A percentile compares a stretch with the other conserved stretches of the same genome.
These are phyloP conservation scores for Gambusia affinis DNA, from an alignment of 2,113 vertebrate species.

Conservation along the genomic window DNA sequence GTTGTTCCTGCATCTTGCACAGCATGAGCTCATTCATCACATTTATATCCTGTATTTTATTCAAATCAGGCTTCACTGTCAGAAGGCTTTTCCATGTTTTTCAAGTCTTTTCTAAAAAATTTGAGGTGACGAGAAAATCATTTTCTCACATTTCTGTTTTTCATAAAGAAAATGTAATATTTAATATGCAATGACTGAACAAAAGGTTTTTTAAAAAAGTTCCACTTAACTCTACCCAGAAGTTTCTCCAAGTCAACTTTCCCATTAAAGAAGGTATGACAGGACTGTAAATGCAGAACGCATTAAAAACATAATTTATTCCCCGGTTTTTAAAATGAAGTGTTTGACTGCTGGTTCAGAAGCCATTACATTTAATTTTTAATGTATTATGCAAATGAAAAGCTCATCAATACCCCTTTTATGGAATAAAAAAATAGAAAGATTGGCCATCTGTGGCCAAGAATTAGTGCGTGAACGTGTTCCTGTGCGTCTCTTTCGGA, in stretches of 20 bases:
- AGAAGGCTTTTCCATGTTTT: no score
- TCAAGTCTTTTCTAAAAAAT: no score
- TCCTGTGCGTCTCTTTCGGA: background rate
- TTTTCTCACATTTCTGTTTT: background rate
- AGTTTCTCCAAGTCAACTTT: conserved; percentile 27
- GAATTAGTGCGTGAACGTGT: background rate
- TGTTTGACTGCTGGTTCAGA: conserved; percentile 45
- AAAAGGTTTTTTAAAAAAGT: conserved; percentile 15
- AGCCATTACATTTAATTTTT: conserved; percentile 37
- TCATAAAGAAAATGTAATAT: conserved; percentile 6
- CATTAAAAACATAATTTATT: conserved; percentile 49
- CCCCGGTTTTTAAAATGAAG: conserved; percentile 22
- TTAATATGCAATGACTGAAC: conserved; percentile 14
- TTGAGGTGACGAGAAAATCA: no score
- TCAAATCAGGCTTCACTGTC: no score
- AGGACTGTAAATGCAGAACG: conserved; percentile 24
- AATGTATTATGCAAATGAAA: conserved; percentile 49
- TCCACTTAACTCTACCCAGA: background rate
- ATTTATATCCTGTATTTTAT: no score
- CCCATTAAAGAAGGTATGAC: conserved; percentile 41
- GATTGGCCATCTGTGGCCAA: conserved; percentile 1
- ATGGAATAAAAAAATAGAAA: conserved; percentile 1
- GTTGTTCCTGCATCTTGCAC: no score
- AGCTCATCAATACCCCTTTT: conserved; percentile 25
- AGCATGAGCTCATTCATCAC: no score